A percentile compares a stretch with the other conserved stretches of the same genome.
These are phyloP conservation scores for Artibeus lituratus DNA, from an alignment of 2,797 vertebrate genomes.

Conservation along the genomic window DNA sequence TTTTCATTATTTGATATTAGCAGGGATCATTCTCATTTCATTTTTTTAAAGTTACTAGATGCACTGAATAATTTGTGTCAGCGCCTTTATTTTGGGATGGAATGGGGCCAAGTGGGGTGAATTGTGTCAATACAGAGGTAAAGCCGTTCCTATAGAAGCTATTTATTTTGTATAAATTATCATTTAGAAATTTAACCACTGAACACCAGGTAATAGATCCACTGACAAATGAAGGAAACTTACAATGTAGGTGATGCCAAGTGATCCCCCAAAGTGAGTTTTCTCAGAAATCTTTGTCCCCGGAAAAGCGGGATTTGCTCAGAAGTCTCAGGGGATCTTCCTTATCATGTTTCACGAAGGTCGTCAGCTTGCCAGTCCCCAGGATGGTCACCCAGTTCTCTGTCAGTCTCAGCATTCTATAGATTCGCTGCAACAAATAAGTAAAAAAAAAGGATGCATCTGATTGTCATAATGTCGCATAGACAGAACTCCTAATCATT, in stretches of 20 bases:
- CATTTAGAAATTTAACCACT: background rate
- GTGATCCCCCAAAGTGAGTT: background rate
- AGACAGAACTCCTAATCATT: background rate
- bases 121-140: background rate
- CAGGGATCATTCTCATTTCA: background rate
- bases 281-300: background rate
- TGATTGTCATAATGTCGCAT: background rate
- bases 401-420: background rate
- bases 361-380: background rate
- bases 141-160: background rate
- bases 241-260: background rate
- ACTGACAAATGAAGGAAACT: background rate
- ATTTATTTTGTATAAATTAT: background rate
- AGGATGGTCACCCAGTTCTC: background rate
- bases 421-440: background rate
- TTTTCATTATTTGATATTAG: background rate
- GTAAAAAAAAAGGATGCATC: background rate
- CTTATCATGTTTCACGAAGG: background rate
- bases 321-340: background rate
- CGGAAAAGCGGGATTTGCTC: background rate
- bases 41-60: background rate
- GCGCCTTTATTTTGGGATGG: background rate
- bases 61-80: background rate
- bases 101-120: background rate
- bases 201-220: background rate